Conservation (phyloP, 2,888 invertebrate species). For the Antheraea yamamai region DNA sequence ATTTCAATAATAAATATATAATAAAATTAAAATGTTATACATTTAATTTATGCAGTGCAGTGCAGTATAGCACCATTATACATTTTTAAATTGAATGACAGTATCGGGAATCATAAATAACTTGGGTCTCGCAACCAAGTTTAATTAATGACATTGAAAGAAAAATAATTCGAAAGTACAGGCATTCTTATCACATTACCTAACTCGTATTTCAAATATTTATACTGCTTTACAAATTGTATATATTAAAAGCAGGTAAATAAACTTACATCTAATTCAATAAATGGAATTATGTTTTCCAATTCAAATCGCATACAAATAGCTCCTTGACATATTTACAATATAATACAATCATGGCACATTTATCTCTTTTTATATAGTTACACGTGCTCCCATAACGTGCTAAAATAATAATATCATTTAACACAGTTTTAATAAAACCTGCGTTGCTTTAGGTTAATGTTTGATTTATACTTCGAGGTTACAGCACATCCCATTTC, state of each 20-base stretch:
- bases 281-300: slow-evolving; percentile 6
- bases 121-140: no score
- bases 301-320: slow-evolving; percentile 5
- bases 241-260: background rate
- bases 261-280: background rate
- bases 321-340: background rate
- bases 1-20: no score
- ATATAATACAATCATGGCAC: background rate
- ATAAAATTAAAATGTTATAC: no score
- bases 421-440: background rate
- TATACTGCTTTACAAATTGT: background rate
- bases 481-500: background rate
- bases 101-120: no score
- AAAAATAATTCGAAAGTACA: background rate
- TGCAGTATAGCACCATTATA: no score
- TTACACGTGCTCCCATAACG: background rate
- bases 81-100: no score
- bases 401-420: background rate
- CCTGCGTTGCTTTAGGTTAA: background rate
- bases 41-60: no score
- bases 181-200: background rate
- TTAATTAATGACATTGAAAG: background rate
- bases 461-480: background rate
- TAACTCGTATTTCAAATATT: background rate
- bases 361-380: background rate